Conservation (phyloP, 2,797 vertebrate genomes). For the Hozukius guyotensis region DNA sequence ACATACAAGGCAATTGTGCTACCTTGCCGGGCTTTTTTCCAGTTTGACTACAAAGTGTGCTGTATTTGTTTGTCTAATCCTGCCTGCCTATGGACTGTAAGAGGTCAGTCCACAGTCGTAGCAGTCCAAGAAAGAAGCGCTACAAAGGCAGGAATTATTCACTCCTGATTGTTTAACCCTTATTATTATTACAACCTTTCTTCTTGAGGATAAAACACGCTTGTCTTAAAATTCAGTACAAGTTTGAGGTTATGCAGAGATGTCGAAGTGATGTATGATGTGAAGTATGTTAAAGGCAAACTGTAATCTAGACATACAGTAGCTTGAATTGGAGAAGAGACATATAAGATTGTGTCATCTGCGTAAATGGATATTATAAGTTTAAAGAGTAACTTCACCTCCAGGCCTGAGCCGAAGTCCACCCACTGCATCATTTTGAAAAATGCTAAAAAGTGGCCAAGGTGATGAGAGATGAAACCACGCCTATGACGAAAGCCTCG, state of each 20-base stretch:
- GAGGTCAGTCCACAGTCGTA: background rate
- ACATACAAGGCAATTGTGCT: background rate
- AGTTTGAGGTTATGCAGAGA: background rate
- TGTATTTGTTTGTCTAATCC: background rate
- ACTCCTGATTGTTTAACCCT: background rate
- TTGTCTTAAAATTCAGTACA: background rate
- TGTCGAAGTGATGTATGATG: background rate
- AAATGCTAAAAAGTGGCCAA: background rate
- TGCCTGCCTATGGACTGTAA: background rate
- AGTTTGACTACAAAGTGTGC: background rate
- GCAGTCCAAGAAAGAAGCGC: background rate
- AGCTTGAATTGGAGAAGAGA: background rate
- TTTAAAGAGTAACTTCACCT: background rate
- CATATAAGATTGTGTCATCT: background rate
- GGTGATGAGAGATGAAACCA: background rate
- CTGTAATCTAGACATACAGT: background rate
- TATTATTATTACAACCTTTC: background rate
- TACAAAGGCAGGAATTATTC: background rate
- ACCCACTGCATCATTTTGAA: background rate
- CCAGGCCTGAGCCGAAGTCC: background rate
- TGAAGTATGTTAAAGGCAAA: background rate
- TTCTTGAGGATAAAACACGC: background rate
- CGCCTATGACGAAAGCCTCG: background rate
- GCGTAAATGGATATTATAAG: background rate
- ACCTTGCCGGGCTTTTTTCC: background rate